Base-by-base conservation (phyloP, 2,888 invertebrate genomes). In the Timema cristinae region DNA sequence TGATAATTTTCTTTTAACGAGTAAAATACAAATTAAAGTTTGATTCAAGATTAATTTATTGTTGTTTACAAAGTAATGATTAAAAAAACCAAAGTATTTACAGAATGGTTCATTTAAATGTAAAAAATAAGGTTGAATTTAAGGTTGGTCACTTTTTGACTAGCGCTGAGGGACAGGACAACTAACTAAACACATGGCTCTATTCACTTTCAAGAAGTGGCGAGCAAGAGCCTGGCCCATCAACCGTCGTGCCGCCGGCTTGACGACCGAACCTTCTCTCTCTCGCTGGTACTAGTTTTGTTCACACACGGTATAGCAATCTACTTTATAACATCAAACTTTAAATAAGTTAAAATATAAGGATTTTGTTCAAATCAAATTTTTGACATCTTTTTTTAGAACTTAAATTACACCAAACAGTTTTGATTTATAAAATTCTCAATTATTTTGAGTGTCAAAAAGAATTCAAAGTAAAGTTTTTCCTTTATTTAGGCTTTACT, bases 181-280 rank as follows among this genome's bases (percentile, higher is more conserved):
- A 73, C 75, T 75, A 74, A 75, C 75, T 73, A 72, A 75, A 74
- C 75, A 69, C 74, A 75, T 74, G 71, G 74, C 74, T 76, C 72
- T 75, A 75, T 76, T 76, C 75, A 75, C 75, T 76, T 76, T 76
- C 76, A 76, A 76, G 76, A 76, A 76, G 76, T 75, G 75, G 72
- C 75, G 75, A 75, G 75, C 74, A 73, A 73, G 74, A 68, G 70
- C 72, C 70, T 73, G 72, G 50, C 74, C 72, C 67, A 73, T 32
- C 66, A 67, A 70, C 73, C 71, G 73, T 71, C 76, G 72, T 54
- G 68, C 69, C 69, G 71, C 74, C 72, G 69, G 75, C 73, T 63
- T 71, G 71, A 71, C 69, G 66, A 32, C 69, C 56, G 70, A 70
- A 67, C 73, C 73, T 56, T 47, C 66, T 59, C 68, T 56, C 63